A percentile compares a stretch with the other conserved stretches of the same genome.
phyloP scores from a whole-genome alignment of 2,888 invertebrate species.

The Scaptomyza caliginosa region DNA sequence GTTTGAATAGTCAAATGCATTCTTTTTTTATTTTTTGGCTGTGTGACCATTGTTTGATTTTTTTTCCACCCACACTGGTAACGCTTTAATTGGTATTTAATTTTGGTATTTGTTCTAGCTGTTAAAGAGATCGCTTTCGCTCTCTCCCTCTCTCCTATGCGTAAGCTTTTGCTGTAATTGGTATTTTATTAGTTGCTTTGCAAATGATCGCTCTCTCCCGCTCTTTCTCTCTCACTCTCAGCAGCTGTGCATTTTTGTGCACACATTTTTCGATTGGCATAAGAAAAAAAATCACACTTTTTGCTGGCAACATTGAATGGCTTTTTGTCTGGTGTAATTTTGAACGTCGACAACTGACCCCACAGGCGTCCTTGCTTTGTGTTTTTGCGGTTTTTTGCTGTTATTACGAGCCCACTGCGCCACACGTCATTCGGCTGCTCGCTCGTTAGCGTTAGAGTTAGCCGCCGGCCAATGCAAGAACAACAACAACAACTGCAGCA shows the following conservation, averaged over 20 bases:
- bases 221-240: background rate
- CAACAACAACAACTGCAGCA: background rate
- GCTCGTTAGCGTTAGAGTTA: constrained; percentile 61
- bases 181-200: background rate
- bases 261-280: background rate
- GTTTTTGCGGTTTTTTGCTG: constrained; percentile 47
- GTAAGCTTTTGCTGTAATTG: background rate
- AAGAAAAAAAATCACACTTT: background rate
- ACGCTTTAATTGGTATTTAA: background rate
- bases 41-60: background rate
- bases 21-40: too few relatives aligned
- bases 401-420: constrained; percentile 52
- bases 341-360: constrained; percentile 42
- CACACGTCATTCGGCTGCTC: constrained; percentile 37
- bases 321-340: constrained; percentile 2
- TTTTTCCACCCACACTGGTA: background rate
- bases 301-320: background rate
- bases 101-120: background rate
- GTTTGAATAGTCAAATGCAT: background rate
- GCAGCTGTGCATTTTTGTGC: background rate
- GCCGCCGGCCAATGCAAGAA: constrained; percentile 31
- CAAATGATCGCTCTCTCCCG: background rate
- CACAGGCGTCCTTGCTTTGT: constrained; percentile 30
- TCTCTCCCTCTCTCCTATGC: background rate
- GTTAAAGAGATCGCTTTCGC: background rate